A percentile compares a stretch with the other conserved stretches of the same genome.
Evolutionary conservation across 2,888 invertebrate species (phyloP).

Genomic region (Ormyrus labotus): DNA sequence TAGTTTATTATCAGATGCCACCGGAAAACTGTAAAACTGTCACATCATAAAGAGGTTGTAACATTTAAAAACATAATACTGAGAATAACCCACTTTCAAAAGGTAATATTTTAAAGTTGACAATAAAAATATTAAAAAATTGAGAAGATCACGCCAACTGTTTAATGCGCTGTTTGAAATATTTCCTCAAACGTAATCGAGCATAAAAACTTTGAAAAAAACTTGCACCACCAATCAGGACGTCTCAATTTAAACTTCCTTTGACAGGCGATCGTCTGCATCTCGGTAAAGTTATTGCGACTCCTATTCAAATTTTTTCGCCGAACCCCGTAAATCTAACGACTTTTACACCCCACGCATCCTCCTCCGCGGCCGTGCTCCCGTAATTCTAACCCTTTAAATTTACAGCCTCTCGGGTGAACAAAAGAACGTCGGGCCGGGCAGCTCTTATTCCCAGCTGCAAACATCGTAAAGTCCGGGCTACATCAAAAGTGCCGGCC

Average conservation of each 20-base stretch:
- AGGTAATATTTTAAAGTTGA: no score
- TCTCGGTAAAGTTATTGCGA: neutral
- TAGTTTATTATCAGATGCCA: no score
- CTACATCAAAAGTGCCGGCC: neutral
- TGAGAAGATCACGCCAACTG: no score
- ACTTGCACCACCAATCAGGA: no score
- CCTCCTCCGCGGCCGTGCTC: neutral
- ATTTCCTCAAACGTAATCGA: no score
- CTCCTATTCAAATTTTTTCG: neutral
- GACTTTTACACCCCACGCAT: slow-evolving; percentile 10
- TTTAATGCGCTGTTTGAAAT: no score
- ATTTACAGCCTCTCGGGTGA: slow-evolving; percentile 18
- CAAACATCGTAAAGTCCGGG: neutral
- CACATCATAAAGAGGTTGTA: no score
- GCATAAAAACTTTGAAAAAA: no score
- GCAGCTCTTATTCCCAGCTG: neutral
- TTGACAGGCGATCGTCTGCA: neutral
- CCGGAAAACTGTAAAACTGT: no score
- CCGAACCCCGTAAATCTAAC: slow-evolving; percentile 20
- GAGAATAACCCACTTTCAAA: no score
- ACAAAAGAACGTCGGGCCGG: neutral
- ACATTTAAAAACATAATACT: no score
- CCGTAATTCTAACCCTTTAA: slow-evolving; percentile 2
- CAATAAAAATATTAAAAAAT: no score
- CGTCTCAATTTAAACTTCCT: neutral